Conservation (phyloP, 2,888 invertebrate species). For the Venustoraphidia nigricollis region DNA sequence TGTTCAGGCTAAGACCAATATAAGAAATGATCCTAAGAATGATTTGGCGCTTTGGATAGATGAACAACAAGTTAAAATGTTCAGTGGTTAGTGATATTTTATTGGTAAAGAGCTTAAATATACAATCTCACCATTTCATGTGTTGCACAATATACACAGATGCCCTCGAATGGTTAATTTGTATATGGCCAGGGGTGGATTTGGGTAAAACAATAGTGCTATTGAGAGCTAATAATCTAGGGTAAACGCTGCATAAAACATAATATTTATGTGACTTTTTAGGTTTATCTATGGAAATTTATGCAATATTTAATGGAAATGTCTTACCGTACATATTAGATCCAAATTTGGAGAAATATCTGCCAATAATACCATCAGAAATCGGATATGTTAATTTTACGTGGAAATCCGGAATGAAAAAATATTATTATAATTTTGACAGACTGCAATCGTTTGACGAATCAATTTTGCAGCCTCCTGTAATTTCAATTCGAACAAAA, state of each 20-base stretch:
- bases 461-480: slow-evolving; percentile 70
- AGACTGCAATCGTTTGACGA: slow-evolving; percentile 71
- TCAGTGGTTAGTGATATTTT: slow-evolving; percentile 51
- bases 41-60: slow-evolving; percentile 82
- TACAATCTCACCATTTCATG: too few species aligned
- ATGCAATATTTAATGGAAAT: slow-evolving; percentile 75
- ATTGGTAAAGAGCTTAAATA: too few species aligned
- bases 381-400: slow-evolving; percentile 83
- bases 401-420: slow-evolving; percentile 69
- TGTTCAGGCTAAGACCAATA: too few species aligned
- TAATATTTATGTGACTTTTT: slow-evolving; percentile 13
- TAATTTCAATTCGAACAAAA: slow-evolving; percentile 70
- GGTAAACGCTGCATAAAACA: too few species aligned
- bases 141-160: too few species aligned
- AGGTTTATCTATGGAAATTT: slow-evolving; percentile 79
- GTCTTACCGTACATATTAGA: slow-evolving; percentile 76
- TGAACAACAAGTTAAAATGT: slow-evolving; percentile 79
- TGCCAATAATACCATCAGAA: slow-evolving; percentile 85
- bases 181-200: too few species aligned
- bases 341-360: slow-evolving; percentile 76
- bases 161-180: too few species aligned
- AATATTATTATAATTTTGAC: slow-evolving; percentile 77
- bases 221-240: too few species aligned
- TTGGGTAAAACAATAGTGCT: too few species aligned
- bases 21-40: slow-evolving; percentile 20